Evolutionary conservation across 2,797 vertebrate genomes (phyloP).

Genomic region (Australoheros facetus): DNA sequence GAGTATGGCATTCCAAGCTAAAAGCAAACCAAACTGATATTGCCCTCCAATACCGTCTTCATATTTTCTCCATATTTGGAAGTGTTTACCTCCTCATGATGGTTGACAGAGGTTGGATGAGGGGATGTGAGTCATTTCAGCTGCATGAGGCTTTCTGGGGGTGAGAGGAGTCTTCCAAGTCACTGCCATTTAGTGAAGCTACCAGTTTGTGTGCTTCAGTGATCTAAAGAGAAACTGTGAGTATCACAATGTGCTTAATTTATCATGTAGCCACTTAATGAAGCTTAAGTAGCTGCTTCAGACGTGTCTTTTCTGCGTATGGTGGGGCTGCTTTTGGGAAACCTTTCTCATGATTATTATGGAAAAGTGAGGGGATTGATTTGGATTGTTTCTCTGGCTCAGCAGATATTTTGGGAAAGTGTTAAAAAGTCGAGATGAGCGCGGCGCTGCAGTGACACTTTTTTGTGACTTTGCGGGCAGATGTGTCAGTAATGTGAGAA

Average conservation of each 20-base stretch:
- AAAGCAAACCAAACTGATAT: constrained; percentile 86
- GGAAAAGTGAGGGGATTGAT: constrained; percentile 12
- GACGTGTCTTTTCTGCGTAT: neutral
- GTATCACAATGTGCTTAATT: constrained; percentile 68
- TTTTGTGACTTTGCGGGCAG: constrained; percentile 11
- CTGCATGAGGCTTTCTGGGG: constrained; percentile 75
- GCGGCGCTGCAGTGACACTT: neutral
- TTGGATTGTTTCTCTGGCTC: constrained; percentile 26
- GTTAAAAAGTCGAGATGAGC: constrained; percentile 13
- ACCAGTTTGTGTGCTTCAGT: constrained; percentile 49
- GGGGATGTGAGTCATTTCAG: constrained; percentile 90
- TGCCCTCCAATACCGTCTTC: constrained; percentile 89
- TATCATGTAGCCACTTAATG: neutral
- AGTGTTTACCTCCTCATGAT: constrained; percentile 97
- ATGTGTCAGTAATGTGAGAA: constrained; percentile 15
- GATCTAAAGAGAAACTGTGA: constrained; percentile 73
- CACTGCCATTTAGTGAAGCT: constrained; percentile 66
- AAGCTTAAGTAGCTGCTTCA: neutral
- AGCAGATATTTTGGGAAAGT: constrained; percentile 6
- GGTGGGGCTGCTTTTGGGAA: constrained; percentile 6
- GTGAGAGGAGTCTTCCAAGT: constrained; percentile 68
- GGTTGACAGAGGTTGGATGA: constrained; percentile 90
- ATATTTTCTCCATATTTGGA: constrained; percentile 98
- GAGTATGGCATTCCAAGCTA: constrained; percentile 79
- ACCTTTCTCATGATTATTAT: constrained; percentile 2